Base-by-base conservation (phyloP, 2,797 vertebrate genomes). In the Rallus crepitans region DNA sequence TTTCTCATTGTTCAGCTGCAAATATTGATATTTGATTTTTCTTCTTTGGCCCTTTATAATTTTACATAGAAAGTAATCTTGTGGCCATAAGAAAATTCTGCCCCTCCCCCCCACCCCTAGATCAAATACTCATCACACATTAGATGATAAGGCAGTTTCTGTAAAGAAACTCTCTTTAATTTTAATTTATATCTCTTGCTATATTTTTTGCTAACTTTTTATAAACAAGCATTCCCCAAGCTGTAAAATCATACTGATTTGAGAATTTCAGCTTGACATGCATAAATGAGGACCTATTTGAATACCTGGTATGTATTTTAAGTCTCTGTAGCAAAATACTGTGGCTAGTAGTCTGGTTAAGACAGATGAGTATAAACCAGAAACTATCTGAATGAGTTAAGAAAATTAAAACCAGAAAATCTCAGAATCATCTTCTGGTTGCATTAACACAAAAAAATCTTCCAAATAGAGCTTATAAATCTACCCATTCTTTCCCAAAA, bases 71-170 rank as follows among this genome's bases (percentile, higher is more conserved):
- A 60, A 42, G 19, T 30, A 50, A 65, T 65, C 5, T 42, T 12
- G 2, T 28, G 55, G 2, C 14, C 8, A 16, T 28, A 60, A 70
- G 25, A 91, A 82, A 85, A 63, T 8, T 37, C 37, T 37, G 37
- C 37, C 37, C 37, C 7, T 11, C 21, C 42, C 42, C 42, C 42
- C 42, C 7, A 7, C 0, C 0, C 19, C 5, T 35, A 2, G 16
- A 47, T 21, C 20, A 85, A 86, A 61, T 1, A 86, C 31, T 73
- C 1, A 63, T 25, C 12, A 0, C 4, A 6, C 56, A 3, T 25
- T 66, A 70, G 4, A 10, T 73, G 48, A 19, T 52, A 90, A 83
- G 42, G 2, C 1, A 73, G 37, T n/a, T 39, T 13, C 30, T 73
- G 9, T 16, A 82, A 82, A 85, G 35, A 82, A 90, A 45, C 71